phyloP scores from a whole-genome alignment of 2,888 invertebrate genomes.

The Asteroscopus sphinx region DNA sequence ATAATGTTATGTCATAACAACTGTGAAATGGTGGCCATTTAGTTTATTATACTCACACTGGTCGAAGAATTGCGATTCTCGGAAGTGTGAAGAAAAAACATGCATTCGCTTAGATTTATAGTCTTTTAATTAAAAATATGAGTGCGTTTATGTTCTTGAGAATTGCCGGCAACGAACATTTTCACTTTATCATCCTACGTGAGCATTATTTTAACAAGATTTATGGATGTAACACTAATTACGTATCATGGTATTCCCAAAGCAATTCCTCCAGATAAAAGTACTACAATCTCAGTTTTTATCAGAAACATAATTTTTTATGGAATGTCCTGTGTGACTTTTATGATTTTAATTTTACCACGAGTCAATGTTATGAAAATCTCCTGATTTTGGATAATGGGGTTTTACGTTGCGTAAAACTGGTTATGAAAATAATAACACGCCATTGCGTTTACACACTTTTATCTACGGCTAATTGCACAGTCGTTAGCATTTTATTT shows the following conservation, averaged over 20 bases:
- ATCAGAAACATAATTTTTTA: slow-evolving; percentile 7
- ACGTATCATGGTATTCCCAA: slow-evolving; percentile 2
- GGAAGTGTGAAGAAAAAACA: slow-evolving; percentile 19
- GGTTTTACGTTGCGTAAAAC: slow-evolving; percentile 10
- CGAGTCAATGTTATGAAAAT: too few species aligned
- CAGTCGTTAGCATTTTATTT: slow-evolving; percentile 18
- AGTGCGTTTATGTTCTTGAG: slow-evolving; percentile 4
- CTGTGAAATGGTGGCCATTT: not conserved
- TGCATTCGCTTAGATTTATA: slow-evolving; percentile 25
- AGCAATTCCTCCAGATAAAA: slow-evolving; percentile 8
- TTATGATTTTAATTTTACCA: not conserved
- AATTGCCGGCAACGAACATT: slow-evolving; percentile 5
- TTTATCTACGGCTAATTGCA: slow-evolving; percentile 25
- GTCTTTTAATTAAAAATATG: slow-evolving; percentile 11
- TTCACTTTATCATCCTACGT: slow-evolving; percentile 6
- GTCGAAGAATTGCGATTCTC: slow-evolving; percentile 22
- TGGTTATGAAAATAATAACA: slow-evolving; percentile 8
- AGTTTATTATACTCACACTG: slow-evolving; percentile 19
- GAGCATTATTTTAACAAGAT: slow-evolving; percentile 10
- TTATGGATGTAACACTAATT: slow-evolving; percentile 7
- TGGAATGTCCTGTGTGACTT: not conserved
- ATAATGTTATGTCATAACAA: slow-evolving; percentile 14
- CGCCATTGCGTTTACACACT: slow-evolving; percentile 9
- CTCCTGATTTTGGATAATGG: not conserved
- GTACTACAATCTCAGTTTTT: slow-evolving; percentile 10